Conservation (phyloP, 2,888 invertebrate genomes). For the Choreutis nemorana region DNA sequence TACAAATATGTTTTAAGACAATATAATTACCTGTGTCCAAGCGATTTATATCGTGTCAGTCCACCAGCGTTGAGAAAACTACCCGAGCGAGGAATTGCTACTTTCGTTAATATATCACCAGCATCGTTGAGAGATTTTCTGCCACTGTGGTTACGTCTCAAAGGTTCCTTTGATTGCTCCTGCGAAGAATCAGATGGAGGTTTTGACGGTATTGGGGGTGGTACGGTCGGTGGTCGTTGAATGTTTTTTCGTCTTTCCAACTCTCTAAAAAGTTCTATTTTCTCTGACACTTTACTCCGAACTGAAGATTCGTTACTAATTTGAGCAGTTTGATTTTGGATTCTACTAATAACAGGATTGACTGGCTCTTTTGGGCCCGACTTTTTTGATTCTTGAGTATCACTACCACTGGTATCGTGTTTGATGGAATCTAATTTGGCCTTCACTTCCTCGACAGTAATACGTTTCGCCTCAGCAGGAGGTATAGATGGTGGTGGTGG, state of each 20-base stretch:
- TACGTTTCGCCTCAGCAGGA: slow-evolving; percentile 45
- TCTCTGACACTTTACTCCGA: slow-evolving; percentile 59
- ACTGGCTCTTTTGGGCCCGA: slow-evolving; percentile 30
- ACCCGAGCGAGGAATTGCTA: slow-evolving; percentile 84
- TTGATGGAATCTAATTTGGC: slow-evolving; percentile 62
- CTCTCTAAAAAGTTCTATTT: slow-evolving; percentile 56
- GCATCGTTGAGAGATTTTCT: slow-evolving; percentile 63
- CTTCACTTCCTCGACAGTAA: slow-evolving; percentile 64
- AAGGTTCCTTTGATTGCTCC: slow-evolving; percentile 37
- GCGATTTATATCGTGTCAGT: slow-evolving; percentile 77
- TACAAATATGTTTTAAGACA: too few species aligned
- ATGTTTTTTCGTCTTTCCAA: slow-evolving; percentile 53
- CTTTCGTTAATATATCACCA: slow-evolving; percentile 85
- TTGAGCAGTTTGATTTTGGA: slow-evolving; percentile 27
- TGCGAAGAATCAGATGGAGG: slow-evolving; percentile 28
- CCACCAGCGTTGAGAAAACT: slow-evolving; percentile 87
- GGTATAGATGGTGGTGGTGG: slow-evolving; percentile 32
- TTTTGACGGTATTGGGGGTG: slow-evolving; percentile 55
- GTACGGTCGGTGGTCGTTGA: slow-evolving; percentile 54
- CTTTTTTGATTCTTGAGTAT: slow-evolving; percentile 62
- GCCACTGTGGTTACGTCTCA: slow-evolving; percentile 54
- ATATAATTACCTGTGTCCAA: slow-evolving; percentile 67
- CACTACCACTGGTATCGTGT: slow-evolving; percentile 50
- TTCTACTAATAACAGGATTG: slow-evolving; percentile 21
- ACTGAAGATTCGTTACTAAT: slow-evolving; percentile 51